Base-by-base conservation (phyloP, 2,888 invertebrate species). In the Nycteola revayana region DNA sequence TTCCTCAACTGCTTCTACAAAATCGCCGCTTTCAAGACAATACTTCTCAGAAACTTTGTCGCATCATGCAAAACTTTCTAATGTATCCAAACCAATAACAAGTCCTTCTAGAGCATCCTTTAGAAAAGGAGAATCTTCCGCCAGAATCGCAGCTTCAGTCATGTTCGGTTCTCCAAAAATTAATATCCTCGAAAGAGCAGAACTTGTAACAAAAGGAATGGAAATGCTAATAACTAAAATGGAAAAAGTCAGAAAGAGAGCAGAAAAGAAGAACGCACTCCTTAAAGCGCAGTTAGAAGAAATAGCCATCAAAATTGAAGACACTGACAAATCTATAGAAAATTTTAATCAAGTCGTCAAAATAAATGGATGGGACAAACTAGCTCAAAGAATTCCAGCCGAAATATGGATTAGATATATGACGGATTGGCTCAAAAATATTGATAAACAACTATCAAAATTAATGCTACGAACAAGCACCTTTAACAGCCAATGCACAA, bases 341-440 rank as follows among this genome's bases (percentile, higher is more conserved):
- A 63, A 75, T 25, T 92, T 93, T 37, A 82, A 91, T 22, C 75
- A 87, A 32, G 78, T 82, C 7, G 89, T 93, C 0, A 78, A 90
- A 1, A 52, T 77, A 0, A 83, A 84, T 1, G 91, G 90, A 0
- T 80, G 90, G 61, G 92, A 93, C 55, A 84, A 82, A 10, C 76
- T 92, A 27, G 92, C 91, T 0, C 91, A 91, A 41, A 79, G 91
- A 43, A 91, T 93, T 33, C 91, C 92, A 0, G 91, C 91, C 0
- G 92, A 93, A 63, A 90, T 90, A 27, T 85, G 81, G 85, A 79
- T 80, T 18, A 82, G 91, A 49, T 92, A 88, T 58, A 89, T 93
- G 85, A 90, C 90, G 0, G 91, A 92, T 41, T 92, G 92, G 91
- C 63, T 91, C 7, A 91, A 90, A 60, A 75, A 76, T 3, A 73